Base-by-base conservation (phyloP, 2,113 vertebrate species). In the Gymnogyps californianus region DNA sequence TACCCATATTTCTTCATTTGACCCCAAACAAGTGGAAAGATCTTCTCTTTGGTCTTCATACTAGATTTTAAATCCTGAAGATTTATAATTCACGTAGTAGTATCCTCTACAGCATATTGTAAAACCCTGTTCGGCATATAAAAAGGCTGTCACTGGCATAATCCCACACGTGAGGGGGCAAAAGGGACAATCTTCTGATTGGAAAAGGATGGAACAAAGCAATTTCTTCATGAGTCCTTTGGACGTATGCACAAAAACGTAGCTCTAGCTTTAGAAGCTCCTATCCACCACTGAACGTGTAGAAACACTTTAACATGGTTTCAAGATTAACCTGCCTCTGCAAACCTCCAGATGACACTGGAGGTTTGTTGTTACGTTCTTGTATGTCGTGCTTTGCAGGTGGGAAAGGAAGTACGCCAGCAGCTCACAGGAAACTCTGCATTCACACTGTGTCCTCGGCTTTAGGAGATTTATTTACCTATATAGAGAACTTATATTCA, bases 321-420 rank as follows among this genome's bases (percentile, higher is more conserved):
- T 91, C 18, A 69, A 81, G 21, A 51, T 44, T 51, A 91, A 58
- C 11, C 17, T 55, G 36, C 24, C 7, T 32, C 59, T 94, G 57
- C 34, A 78, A 52, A 82, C 65, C 84, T 82, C 69, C 55, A 66
- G 61, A 20, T 62, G 52, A 91, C 84, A 84, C 36, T n/a, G 72
- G 34, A 81, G 38, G 16, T 70, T 49, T 74, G 21, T 25, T 76
- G 49, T n/a, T 77, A 17, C 1, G 6, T 59, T 71, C 49, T 77
- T 2, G 0, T 13, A n/a, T 4, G 16, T 31, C 0, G 3, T 8
- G 11, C 31, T 61, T 52, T 74, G 67, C 46, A 74, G 40, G 25
- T 58, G 51, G 24, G 55, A 95, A 87, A 69, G 42, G 40, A 93
- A 84, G 42, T 19, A 55, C 0, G 5, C 31, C 31, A 84, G 72